Evolutionary conservation across 2,797 vertebrate species (phyloP).

Genomic region (Borostomias antarcticus): DNA sequence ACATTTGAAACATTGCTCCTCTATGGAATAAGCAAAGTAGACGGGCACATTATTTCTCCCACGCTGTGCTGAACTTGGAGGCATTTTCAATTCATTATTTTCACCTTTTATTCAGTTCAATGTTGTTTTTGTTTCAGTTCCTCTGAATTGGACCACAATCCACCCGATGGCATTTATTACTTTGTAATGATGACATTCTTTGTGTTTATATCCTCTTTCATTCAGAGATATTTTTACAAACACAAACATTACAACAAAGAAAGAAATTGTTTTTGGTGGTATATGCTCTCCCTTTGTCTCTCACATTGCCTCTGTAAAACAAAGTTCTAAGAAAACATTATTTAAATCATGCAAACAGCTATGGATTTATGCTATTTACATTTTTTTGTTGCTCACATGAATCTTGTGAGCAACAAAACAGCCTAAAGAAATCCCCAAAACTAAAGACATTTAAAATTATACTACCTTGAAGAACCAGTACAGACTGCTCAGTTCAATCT

Average conservation of each 20-base stretch:
- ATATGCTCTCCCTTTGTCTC: conserved; percentile 4
- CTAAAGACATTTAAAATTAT: not conserved
- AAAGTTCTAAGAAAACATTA: conserved; percentile 28
- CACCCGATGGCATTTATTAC: conserved; percentile 57
- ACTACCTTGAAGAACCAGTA: conserved; percentile 6
- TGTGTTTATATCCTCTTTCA: conserved; percentile 53
- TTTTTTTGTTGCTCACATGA: not conserved
- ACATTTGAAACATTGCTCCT: conserved; percentile 49
- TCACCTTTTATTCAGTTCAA: conserved; percentile 33
- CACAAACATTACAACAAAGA: conserved; percentile 28
- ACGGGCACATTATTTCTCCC: conserved; percentile 40
- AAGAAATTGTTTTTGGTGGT: conserved; percentile 29
- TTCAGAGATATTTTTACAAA: conserved; percentile 31
- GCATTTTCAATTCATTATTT: conserved; percentile 45
- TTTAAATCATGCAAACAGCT: not conserved
- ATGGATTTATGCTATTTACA: not conserved
- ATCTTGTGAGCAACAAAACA: not conserved
- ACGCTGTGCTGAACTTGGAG: conserved; percentile 37
- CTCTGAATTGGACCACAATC: conserved; percentile 35
- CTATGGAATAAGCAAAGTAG: conserved; percentile 40
- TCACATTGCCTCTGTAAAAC: conserved; percentile 37
- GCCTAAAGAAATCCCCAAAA: not conserved
- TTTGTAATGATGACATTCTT: conserved; percentile 54
- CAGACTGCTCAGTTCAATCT: not conserved
- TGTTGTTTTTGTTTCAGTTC: conserved; percentile 45